phyloP scores from a whole-genome alignment of 2,888 invertebrate genomes.

The Cerastoderma edule region DNA sequence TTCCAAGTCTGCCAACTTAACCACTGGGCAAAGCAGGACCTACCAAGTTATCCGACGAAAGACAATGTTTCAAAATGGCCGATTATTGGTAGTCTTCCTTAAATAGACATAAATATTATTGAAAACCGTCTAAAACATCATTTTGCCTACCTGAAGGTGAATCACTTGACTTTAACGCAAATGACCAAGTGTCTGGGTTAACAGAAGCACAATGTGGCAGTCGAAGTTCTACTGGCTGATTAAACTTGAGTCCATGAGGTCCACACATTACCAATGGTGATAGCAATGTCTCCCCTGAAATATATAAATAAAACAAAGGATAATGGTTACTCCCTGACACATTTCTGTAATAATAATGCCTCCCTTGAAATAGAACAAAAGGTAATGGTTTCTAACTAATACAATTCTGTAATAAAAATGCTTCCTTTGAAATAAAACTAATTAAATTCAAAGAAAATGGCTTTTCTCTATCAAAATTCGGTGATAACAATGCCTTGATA shows the following conservation, averaged over 20 bases:
- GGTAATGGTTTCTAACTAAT: neutral
- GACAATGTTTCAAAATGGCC: too few relatives aligned
- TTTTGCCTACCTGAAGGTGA: conserved; percentile 75
- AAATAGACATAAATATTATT: conserved; percentile 6
- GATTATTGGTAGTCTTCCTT: too few relatives aligned
- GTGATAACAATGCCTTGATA: conserved; percentile 7
- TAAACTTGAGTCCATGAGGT: conserved; percentile 94
- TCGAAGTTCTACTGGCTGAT: conserved; percentile 94
- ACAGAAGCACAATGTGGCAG: conserved; percentile 89
- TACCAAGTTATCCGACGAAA: too few relatives aligned
- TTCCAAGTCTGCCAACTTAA: too few relatives aligned
- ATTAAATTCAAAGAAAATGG: too few relatives aligned
- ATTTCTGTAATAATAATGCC: neutral
- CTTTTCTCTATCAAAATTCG: too few relatives aligned
- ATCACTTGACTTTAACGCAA: conserved; percentile 84
- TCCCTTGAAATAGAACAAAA: neutral
- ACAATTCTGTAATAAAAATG: too few relatives aligned
- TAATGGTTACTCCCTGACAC: neutral
- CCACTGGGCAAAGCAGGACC: conserved; percentile 96
- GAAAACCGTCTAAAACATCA: neutral
- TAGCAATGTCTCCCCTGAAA: conserved; percentile 94
- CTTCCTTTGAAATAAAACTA: neutral
- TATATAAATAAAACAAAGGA: neutral
- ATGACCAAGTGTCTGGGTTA: conserved; percentile 85
- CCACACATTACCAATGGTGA: conserved; percentile 98